Base-by-base conservation (phyloP, 2,797 vertebrate genomes). In the Cyclura pinguis region DNA sequence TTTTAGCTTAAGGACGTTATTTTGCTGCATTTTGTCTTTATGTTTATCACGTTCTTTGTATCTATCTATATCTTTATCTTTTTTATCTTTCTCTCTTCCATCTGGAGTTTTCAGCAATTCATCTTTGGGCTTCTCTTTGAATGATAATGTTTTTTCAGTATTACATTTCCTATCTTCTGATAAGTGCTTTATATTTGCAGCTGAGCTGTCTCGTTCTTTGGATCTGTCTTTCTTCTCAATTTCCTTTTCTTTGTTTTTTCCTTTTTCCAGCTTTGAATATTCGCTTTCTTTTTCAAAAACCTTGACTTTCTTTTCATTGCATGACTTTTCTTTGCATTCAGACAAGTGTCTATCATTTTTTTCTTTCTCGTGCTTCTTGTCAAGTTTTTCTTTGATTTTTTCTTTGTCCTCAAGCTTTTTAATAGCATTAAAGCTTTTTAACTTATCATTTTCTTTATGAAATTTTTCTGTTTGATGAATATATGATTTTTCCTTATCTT, bases 31-130 rank as follows among this genome's bases (percentile, higher is more conserved):
- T 94, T 98, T 98, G 67, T 99, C 99, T 96, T 98, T 99, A 94
- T 99, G 98, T 76, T 98, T 98, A 80, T 99, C 99, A 86, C 98
- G 96, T 86, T 99, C 99, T 96, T 98, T 98, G 81, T 99, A 99
- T 95, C 98, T 96, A 84, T 98, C 98, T 95, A 97, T 97, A 87
- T 98, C 97, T 52, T 98, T 98, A 92, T 98, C 97, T 92, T 97
- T 97, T 92, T 97, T 97, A 91, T 99, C 99, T 94, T 98, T 99
- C 93, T 99, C 98, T 96, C 97, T 97, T 80, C 97, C 97, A 90
- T 98, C 99, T 22, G 98, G 96, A 62, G 97, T 98, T 97, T 98
- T 99, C 90, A 97, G 95, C 24, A 97, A 96, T 57, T 99, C 99
- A 90, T 99, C 99, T 96, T 98, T 99, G 47, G 97, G 90, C 96